Conservation (phyloP, 2,113 vertebrate species). For the Ailurus styani region DNA sequence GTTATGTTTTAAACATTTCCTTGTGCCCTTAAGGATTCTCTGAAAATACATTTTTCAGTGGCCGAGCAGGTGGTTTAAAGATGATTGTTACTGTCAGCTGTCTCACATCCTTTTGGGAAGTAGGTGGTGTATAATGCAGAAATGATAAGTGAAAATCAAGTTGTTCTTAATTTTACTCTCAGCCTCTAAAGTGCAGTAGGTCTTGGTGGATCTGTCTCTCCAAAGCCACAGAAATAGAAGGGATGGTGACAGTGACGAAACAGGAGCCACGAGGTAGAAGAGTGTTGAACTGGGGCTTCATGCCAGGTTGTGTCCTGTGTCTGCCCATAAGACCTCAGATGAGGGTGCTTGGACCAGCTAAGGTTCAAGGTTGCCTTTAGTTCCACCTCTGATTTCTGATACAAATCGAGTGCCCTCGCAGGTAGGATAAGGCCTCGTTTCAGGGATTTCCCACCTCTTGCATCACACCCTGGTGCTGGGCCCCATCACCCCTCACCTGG, state of each 20-base stretch:
- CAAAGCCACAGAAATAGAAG: not conserved
- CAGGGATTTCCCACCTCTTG: no score
- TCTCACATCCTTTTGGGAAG: constrained; percentile 63
- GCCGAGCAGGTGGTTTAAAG: constrained; percentile 51
- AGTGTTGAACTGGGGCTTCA: not conserved
- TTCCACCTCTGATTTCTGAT: no score
- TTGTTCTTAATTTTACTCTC: constrained; percentile 53
- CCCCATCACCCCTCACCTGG: no score
- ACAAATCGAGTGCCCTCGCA: no score
- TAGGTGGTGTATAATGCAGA: no score
- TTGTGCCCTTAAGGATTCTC: constrained; percentile 51
- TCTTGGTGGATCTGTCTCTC: not conserved
- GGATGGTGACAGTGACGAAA: not conserved
- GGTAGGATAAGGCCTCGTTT: no score
- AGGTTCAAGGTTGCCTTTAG: no score
- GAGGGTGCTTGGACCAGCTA: no score
- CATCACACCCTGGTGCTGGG: no score
- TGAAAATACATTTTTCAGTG: constrained; percentile 49
- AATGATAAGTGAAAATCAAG: constrained; percentile 54
- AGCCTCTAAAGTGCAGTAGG: not conserved
- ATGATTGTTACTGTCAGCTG: constrained; percentile 39
- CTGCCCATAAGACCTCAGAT: no score
- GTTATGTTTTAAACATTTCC: constrained; percentile 43
- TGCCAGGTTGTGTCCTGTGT: not conserved
- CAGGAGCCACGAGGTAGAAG: no score